Base-by-base conservation (phyloP, 2,888 invertebrate species). In the Smittia aterrima region DNA sequence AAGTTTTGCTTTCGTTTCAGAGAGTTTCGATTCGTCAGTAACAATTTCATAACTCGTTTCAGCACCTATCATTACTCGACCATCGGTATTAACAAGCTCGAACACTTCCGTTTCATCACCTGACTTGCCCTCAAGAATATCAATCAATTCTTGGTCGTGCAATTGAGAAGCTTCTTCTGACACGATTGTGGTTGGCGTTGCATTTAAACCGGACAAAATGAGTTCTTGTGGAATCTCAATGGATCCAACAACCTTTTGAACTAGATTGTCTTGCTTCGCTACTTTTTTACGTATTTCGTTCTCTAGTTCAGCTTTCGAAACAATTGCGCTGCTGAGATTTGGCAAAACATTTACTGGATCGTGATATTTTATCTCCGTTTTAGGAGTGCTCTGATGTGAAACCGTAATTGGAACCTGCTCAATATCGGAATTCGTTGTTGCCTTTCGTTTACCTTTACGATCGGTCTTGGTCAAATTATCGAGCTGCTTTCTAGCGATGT, bases 1-100 rank as follows among this genome's bases (percentile, higher is more conserved):
- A 79, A 62, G 79, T 80, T 47, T 79, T 77, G n/a, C 78, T 75
- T 9, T 82, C 78, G 75, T 81, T 54, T 81, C 81, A 11, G 1
- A 80, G 80, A 53, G 66, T 32, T 73, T 74, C 64, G 74, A 73
- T 62, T 75, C 40, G 16, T 64, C 53, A 41, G 66, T 27, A 3
- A 62, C 18, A 0, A 72, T 71, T 25, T 47, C 73, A 73, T 22
- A 67, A 16, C 72, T 75, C 11, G 62, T 41, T 1, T 6, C n/a
- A 18, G 27, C 22, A 22, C 27, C 25, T 27, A 77, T 77, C 72
- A 82, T 84, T 75, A 86, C 85, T 78, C 83, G 84, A 76, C 84
- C 83, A 75, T 86, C 85, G 77, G 86, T 84, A 22, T 87, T 87
- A 40, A 87, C 79, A 25, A 84, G 83, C 75, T 85, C 86, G 16